Base-by-base conservation (phyloP, 2,888 invertebrate species). In the Zhuqinia jingwanae region DNA sequence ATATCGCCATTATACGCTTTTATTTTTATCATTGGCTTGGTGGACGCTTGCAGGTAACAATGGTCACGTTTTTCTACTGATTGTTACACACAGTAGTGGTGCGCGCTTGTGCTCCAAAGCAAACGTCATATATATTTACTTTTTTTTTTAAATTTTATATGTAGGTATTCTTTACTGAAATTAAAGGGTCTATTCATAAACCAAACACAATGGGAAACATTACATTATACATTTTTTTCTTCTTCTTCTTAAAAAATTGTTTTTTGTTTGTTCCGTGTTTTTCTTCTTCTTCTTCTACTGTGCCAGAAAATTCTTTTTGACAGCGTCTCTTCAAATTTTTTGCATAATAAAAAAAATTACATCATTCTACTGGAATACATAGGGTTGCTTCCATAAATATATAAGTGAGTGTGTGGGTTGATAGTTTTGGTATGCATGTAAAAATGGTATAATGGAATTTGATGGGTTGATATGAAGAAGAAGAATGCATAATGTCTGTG, bases 51-150 rank as follows among this genome's bases (percentile, higher is more conserved):
- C 45, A 81, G 81, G 81, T 81, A 81, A 81, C 81, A 81, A 81
- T 81, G 73, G 81, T 81, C 81, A 81, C 81, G 81, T 81, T 81
- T 81, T 58, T 25, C 81, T 15, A 20, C 58, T 50, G 13, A 50
- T 13, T 50, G 50, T 50, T n/a, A n/a, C n/a, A n/a, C n/a, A n/a
- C n/a, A n/a, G 15, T 8, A 36, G 36, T 36, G 17, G 65, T 36
- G 5, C 65, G 68, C 68, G 47, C 47, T 20, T 45, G 6, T 8
- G 11, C 25, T 20, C 45, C 30, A 36, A 36, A 36, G 65, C 25
- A 70, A 76, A 76, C 56, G 68, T 81, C 81, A 81, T 65, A 45
- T 36, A n/a, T n/a, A n/a, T n/a, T n/a, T n/a, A n/a, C n/a, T n/a
- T n/a, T n/a, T n/a, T n/a, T n/a, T n/a, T n/a, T n/a, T n/a, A n/a